Percentiles rank a stretch among this genome's conserved stretches.
Evolutionary conservation across 2,113 vertebrate species (phyloP).

Genomic region (Spea bombifrons): DNA sequence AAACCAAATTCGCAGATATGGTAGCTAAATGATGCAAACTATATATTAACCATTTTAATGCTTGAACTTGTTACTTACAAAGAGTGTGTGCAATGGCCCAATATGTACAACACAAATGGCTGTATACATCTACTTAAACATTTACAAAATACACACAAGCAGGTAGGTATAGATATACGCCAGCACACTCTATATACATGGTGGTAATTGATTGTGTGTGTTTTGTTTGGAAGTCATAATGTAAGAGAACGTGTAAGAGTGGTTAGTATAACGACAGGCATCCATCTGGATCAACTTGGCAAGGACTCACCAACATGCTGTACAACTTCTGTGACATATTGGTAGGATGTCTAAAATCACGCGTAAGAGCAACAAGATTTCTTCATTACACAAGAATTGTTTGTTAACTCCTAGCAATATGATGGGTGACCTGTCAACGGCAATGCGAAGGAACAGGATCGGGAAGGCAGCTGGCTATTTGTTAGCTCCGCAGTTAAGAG

Average conservation of each 20-base stretch:
- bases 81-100: no score
- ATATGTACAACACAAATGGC: no score
- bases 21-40: no score
- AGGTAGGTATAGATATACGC: no score
- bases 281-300: slow-evolving; percentile 23
- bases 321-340: slow-evolving; percentile 12
- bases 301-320: slow-evolving; percentile 19
- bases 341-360: neutral
- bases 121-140: no score
- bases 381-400: slow-evolving; percentile 42
- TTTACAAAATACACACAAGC: no score
- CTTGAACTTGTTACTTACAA: no score
- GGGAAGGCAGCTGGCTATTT: slow-evolving; percentile 32
- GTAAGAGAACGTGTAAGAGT: neutral
- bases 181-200: no score
- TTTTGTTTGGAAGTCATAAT: no score
- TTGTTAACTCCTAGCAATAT: slow-evolving; percentile 41
- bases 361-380: slow-evolving; percentile 36
- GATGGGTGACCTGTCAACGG: slow-evolving; percentile 37
- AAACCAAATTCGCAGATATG: no score
- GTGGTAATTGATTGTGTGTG: no score
- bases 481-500: slow-evolving; percentile 39
- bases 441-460: slow-evolving; percentile 35
- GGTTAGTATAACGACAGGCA: slow-evolving; percentile 12
- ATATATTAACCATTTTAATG: no score